Conservation (phyloP, 2,888 invertebrate genomes). For the Machimus atricapillus region DNA sequence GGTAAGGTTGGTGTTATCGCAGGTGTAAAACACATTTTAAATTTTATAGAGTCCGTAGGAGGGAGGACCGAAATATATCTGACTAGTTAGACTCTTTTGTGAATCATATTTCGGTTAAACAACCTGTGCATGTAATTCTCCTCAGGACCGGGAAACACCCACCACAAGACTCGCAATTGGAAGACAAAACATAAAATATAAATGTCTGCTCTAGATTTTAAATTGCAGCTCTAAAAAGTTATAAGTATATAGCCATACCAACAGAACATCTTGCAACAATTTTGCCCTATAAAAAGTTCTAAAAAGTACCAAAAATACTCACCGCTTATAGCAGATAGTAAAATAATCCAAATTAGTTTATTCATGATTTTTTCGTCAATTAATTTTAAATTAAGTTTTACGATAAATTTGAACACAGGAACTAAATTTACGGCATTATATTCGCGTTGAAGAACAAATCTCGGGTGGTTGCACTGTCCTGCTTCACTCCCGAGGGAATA, state of each 20-base stretch:
- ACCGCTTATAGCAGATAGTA: background rate
- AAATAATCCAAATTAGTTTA: constrained; percentile 28
- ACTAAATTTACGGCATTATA: constrained; percentile 18
- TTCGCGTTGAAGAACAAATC: background rate
- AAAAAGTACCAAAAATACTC: background rate
- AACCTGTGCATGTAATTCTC: background rate
- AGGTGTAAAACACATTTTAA: background rate
- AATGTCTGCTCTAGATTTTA: background rate
- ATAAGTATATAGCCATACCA: background rate
- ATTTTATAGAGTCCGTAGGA: background rate
- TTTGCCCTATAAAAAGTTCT: background rate
- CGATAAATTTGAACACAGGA: background rate
- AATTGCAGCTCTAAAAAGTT: background rate
- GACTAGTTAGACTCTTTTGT: background rate
- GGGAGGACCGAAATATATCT: background rate
- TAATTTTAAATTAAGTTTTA: background rate
- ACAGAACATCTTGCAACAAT: background rate
- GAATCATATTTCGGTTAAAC: background rate
- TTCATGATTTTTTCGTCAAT: background rate
- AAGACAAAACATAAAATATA: background rate
- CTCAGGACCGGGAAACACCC: background rate
- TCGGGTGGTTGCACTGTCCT: background rate
- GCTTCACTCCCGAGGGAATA: constrained; percentile 4
- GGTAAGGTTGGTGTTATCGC: background rate
- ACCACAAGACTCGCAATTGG: background rate